Conservation (phyloP, 2,888 invertebrate species). For the Synanthedon myopaeformis region DNA sequence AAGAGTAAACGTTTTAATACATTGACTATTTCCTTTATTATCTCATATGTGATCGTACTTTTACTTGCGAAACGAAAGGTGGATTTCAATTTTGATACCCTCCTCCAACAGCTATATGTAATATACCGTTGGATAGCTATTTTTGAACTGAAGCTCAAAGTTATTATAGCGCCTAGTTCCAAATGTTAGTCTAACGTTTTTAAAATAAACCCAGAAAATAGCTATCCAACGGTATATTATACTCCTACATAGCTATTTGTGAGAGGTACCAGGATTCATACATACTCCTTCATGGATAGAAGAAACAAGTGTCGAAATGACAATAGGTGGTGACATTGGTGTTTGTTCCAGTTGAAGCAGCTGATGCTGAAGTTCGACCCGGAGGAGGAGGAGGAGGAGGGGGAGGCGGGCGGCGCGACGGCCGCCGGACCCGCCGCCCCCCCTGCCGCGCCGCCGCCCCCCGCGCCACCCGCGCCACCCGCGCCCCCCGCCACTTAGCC, state of each 20-base stretch:
- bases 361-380: constrained; percentile 87
- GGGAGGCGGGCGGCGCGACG: constrained; percentile 30
- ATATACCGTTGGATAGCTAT: no score
- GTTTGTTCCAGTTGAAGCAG: constrained; percentile 77
- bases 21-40: no score
- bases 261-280: background rate
- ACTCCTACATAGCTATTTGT: no score
- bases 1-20: no score
- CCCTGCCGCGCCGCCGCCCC: constrained; percentile 13
- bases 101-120: no score
- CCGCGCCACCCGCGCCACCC: constrained; percentile 16
- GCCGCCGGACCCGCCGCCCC: constrained; percentile 7
- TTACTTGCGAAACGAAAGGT: no score
- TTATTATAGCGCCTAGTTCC: no score
- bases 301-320: background rate
- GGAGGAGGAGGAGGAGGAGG: constrained; percentile 82
- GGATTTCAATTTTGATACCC: no score
- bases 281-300: constrained; percentile 7
- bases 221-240: no score
- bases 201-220: background rate
- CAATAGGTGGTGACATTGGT: background rate
- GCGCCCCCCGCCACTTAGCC: constrained; percentile 30
- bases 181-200: no score
- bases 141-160: no score
- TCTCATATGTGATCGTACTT: no score